Evolutionary conservation across 2,888 invertebrate genomes (phyloP), one percentile per base, ranked within the genome.

Genomic region (Tetramorium bicarinatum): DNA sequence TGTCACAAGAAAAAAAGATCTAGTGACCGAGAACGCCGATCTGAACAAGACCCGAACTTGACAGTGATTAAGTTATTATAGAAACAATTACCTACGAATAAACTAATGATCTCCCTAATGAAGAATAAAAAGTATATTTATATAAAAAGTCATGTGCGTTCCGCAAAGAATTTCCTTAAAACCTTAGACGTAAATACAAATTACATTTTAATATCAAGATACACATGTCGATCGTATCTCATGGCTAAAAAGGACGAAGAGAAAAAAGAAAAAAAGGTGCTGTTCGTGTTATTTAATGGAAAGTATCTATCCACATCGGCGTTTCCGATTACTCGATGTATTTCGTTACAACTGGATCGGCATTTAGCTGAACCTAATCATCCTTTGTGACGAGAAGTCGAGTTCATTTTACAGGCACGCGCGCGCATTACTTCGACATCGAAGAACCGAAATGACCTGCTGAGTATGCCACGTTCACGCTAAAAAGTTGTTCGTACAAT

Each of bases 1-100:
- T 56, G 64, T 84, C 62, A 69, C 56, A 67, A 80, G 59, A 67
- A 56, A 66, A 66, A 34, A 29, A 56, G n/a, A 47, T 56, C 25
- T 54, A 54, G 72, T 74, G 77, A 85, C 84, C 64, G 82, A 85
- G 82, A 84, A 85, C 69, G 71, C 47, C 62, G 52, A 21, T 49
- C 15, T 18, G 67, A 77, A 71, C 44, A 84, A 82, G 82, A 80
- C 44, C 6, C 8, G 3, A 47, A 54, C 47, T 4, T 4, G 25
- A 79, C 15, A 21, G 15, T 13, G 25, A 62, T 34, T 3, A 29
- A 29, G 29, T 34, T 13, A 49, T 21, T 0, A 3, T 44, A 69
- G 56, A 29, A 29, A 69, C 3, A 77, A 15, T 3, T 3, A 25
- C 34, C n/a, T 29, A 25, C 3, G 7, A 54, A 77, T 67, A 67